Conservation (phyloP, 2,797 vertebrate genomes). For the Meriones psammophilus region DNA sequence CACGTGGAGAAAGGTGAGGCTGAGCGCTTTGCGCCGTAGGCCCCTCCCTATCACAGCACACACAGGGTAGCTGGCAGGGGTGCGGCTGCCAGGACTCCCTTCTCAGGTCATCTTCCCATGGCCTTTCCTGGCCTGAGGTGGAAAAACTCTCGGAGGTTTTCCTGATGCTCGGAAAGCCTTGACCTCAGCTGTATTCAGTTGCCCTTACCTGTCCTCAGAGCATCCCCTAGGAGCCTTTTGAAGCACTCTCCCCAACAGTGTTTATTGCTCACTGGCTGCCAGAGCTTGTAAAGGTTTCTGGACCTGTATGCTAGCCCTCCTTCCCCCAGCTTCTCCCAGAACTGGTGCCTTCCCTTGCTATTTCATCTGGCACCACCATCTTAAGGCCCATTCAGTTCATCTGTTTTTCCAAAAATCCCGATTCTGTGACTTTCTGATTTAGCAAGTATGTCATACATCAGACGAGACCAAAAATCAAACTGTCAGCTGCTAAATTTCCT, state of each 20-base stretch:
- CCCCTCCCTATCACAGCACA: fast-evolving
- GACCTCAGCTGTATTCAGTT: neutral
- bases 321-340: neutral
- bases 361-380: neutral
- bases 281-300: neutral
- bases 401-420: neutral
- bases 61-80: neutral
- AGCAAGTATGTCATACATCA: too few relatives aligned
- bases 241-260: neutral
- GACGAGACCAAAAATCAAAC: neutral
- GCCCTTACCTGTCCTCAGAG: neutral
- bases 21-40: neutral
- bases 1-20: conserved; percentile 96
- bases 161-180: neutral
- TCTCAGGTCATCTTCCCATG: neutral
- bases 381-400: neutral
- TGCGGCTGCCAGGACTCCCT: neutral
- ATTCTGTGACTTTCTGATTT: neutral
- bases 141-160: neutral
- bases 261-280: neutral
- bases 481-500: neutral
- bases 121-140: neutral
- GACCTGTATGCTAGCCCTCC: neutral
- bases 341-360: neutral
- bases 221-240: neutral